Percentiles rank a stretch among this genome's conserved stretches.
Conservation (phyloP, 2,888 invertebrate genomes). For the Choreutis nemorana region DNA sequence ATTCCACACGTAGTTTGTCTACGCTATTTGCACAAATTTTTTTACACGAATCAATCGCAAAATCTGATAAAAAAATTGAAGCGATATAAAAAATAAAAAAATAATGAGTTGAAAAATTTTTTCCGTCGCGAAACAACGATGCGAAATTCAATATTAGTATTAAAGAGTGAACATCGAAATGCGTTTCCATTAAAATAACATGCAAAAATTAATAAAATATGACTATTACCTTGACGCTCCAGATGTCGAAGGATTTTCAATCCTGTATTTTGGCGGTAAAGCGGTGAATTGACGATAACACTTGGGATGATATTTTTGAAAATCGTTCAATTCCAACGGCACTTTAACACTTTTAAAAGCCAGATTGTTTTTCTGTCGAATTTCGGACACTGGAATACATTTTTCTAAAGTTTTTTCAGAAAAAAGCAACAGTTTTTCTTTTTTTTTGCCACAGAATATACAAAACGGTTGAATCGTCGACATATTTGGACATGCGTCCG, state of each 20-base stretch:
- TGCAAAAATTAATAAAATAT: conserved; percentile 1
- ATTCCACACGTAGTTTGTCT: neutral
- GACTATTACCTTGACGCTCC: conserved; percentile 1
- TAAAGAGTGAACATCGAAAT: neutral
- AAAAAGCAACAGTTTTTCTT: neutral
- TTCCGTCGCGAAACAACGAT: too few relatives aligned
- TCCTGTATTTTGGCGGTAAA: conserved; percentile 2
- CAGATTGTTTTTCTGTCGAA: conserved; percentile 2
- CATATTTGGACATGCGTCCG: conserved; percentile 1
- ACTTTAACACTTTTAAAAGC: neutral
- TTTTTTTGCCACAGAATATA: conserved; percentile 2
- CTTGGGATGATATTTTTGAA: conserved; percentile 1
- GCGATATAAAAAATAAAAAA: too few relatives aligned
- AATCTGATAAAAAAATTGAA: too few relatives aligned
- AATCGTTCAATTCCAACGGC: conserved; percentile 2
- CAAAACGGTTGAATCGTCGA: neutral
- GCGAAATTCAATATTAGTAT: neutral
- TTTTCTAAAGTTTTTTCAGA: conserved; percentile 1
- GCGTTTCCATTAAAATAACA: neutral
- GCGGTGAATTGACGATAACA: conserved; percentile 3
- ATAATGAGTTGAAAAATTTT: too few relatives aligned
- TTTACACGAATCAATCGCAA: neutral
- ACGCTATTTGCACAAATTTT: neutral
- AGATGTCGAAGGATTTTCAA: conserved; percentile 2
- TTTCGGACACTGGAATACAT: neutral